phyloP scores from a whole-genome alignment of 2,113 vertebrate genomes.

The Calonectris borealis region DNA sequence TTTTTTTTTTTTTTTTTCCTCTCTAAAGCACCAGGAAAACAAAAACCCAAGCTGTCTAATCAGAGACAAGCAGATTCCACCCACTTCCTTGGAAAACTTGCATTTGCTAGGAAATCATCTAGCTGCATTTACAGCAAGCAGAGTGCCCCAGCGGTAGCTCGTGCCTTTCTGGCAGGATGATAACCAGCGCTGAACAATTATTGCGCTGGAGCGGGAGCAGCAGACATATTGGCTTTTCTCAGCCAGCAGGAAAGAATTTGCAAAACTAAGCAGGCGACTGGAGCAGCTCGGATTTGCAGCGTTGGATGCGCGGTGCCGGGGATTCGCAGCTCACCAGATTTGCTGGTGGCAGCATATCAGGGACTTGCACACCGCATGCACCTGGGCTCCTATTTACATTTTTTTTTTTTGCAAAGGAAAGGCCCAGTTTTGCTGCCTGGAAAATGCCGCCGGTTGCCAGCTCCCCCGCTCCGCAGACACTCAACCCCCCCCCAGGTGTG shows the following conservation, averaged over 20 bases:
- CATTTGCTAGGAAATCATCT: conserved; percentile 57
- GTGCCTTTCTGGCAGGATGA: conserved; percentile 58
- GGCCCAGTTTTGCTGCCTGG: background rate
- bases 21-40: conserved; percentile 56
- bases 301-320: background rate
- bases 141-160: conserved; percentile 42
- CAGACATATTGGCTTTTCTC: conserved; percentile 70
- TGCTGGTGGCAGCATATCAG: conserved; percentile 50
- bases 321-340: conserved; percentile 51
- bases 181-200: conserved; percentile 61
- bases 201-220: conserved; percentile 56
- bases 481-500: background rate
- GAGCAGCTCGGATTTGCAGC: conserved; percentile 42
- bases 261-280: conserved; percentile 61
- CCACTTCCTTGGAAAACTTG: conserved; percentile 64
- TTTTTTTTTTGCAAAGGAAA: background rate
- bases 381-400: conserved; percentile 55
- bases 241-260: conserved; percentile 68
- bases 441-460: background rate
- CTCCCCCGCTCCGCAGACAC: background rate
- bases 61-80: conserved; percentile 64
- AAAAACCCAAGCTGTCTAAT: conserved; percentile 58
- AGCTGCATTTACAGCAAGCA: conserved; percentile 43
- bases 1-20: background rate
- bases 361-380: conserved; percentile 29